Base-by-base conservation (phyloP, 2,113 vertebrate species). In the Crotalus helleri region DNA sequence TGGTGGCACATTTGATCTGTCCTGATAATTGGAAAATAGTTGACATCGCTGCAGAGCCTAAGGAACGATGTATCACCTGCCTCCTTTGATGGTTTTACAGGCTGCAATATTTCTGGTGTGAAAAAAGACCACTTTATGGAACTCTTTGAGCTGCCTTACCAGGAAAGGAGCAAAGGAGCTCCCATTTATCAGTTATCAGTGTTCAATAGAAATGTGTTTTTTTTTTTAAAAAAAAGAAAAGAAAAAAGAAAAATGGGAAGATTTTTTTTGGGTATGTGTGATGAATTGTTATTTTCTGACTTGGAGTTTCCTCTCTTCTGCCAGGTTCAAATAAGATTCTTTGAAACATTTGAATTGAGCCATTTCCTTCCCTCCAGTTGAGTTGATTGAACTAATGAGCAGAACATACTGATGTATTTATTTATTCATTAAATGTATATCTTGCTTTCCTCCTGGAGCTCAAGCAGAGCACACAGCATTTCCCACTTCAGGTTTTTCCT, bases 141-240 rank as follows among this genome's bases (percentile, higher is more conserved):
- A 59, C 46, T 44, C 8, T 54, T 64, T 39, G 24, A 17, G n/a
- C 39, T 61, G 54, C 23, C 54, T 93, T 85, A 59, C 12, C 0
- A 5, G 6, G 29, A 81, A 55, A 53, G 51, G 29, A 85, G 13
- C 90, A 23, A 81, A 85, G 46, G 46, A 9, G 12, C 44, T 93
- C 53, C 29, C 26, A 19, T 49, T 19, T 51, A 39, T 91, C 29
- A 54, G 74, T 87, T 64, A 90, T 29, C 92, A 93, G 92, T 90
- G 92, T 93, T 93, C 92, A 93, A 44, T 8, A 64, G 74, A 85
- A 93, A 39, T 64, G 23, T 87, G 21, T 49, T 90, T 26, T 74
- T 81, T 33, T 64, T 29, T 61, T 85, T 21, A 85, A 74, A 11
- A 85, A 39, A n/a, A n/a, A n/a, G n/a, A n/a, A n/a, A n/a, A n/a